Evolutionary conservation across 1,140 invertebrate genomes (phyloP), one percentile per base, ranked within the genome.

Genomic region (Brachionus asplanchnoidis): DNA sequence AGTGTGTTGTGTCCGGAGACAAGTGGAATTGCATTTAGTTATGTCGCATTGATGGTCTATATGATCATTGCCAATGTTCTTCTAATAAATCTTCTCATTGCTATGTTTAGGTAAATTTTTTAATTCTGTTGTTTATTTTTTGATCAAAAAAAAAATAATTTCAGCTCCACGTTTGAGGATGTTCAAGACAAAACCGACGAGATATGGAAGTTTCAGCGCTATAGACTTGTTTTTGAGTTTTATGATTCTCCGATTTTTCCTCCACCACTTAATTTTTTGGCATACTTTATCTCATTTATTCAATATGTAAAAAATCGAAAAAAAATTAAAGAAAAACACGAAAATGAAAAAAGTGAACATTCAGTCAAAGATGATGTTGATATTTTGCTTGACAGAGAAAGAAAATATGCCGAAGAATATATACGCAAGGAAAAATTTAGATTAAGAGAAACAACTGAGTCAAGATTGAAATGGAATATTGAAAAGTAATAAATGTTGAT

Each of bases 211-310:
- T 85, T 85, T 79, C 70, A 78, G 20, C 53, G 65, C 20, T 78
- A 78, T 60, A 46, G 53, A 50, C 68, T 85, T 23, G 84, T 85
- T 32, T 77, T 56, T 26, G 84, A 85, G 42, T 85, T 42, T 50
- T 78, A 78, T 78, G 36, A 78, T 26, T 60, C 50, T n/a, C 84
- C 84, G 32, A 46, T 78, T 44, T 78, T 85, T n/a, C 84, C 84
- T 5, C 84, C 84, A 12, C 84, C 84, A 32, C 32, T 85, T 20
- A 85, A 78, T 44, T 44, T 85, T 20, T 14, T 78, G 14, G 68
- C 70, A 70, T 78, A 85, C 53, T 50, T 85, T 75, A 46, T 85
- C n/a, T 97, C 94, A 90, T 91, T 95, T 66, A 91, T 94, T 42
- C 94, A 95, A 88, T 92, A 94, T 93, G 86, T 93, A 12, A 82